Evolutionary conservation across 2,113 vertebrate genomes (phyloP).

Genomic region (Oenanthe melanoleuca): DNA sequence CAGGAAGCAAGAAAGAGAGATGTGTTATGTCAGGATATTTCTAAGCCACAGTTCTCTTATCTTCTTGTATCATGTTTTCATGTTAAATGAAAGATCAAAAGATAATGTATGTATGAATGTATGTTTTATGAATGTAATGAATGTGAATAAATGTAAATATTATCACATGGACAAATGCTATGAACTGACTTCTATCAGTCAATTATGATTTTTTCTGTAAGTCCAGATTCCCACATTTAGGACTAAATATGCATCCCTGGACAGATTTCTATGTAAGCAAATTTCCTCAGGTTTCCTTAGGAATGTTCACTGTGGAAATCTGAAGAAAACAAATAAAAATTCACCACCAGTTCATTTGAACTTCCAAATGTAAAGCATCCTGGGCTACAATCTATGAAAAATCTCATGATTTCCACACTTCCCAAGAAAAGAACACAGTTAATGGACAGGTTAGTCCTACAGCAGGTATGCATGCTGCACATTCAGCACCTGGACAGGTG

Average conservation of each 20-base stretch:
- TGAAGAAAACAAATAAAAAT: background rate
- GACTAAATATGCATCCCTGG: background rate
- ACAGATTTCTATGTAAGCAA: fast-evolving
- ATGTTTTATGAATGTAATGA: too few species aligned
- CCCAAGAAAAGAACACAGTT: background rate
- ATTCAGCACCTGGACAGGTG: background rate
- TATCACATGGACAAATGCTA: background rate
- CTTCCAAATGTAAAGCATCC: background rate
- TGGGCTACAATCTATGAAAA: background rate
- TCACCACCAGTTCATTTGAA: background rate
- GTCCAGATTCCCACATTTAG: background rate
- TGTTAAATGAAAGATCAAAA: background rate
- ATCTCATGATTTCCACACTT: background rate
- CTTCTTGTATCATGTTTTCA: background rate
- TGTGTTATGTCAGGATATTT: background rate
- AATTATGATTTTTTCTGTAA: background rate
- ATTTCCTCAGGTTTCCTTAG: background rate
- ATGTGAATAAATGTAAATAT: background rate
- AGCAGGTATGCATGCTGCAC: background rate
- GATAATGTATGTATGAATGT: too few species aligned
- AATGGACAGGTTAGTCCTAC: background rate
- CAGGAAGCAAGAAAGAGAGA: background rate
- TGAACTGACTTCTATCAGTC: background rate
- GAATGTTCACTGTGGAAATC: background rate
- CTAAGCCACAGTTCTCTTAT: background rate